These are phyloP conservation scores for Drosophila quinaria DNA, from an alignment of 2,888 invertebrate species.

Conservation along the genomic window DNA sequence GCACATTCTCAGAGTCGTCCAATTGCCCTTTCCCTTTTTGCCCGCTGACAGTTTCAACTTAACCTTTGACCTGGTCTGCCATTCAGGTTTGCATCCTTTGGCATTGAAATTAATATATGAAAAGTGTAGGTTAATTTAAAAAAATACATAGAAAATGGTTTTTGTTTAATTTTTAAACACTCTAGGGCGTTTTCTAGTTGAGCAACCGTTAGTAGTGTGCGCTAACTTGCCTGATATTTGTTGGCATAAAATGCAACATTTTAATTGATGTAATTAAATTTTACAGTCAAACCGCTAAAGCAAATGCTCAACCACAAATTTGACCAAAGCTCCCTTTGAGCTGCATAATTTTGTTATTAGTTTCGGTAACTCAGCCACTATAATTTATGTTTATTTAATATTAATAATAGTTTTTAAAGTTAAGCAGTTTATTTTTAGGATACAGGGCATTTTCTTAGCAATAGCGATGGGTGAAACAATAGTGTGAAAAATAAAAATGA, in stretches of 20 bases:
- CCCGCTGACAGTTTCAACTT: constrained; percentile 50
- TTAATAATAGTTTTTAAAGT: neutral
- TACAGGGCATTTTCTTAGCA: constrained; percentile 4
- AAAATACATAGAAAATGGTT: neutral
- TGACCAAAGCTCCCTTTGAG: neutral
- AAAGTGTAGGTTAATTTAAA: neutral
- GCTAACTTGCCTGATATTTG: neutral
- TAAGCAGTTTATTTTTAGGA: neutral
- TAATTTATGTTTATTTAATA: neutral
- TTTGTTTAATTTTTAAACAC: neutral
- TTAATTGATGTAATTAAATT: constrained; percentile 1
- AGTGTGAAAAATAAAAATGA: constrained; percentile 27
- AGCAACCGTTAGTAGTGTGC: neutral
- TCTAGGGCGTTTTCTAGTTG: neutral
- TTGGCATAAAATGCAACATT: neutral
- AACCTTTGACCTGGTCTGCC: constrained; percentile 37
- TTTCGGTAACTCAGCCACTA: neutral
- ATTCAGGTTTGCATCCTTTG: constrained; percentile 8
- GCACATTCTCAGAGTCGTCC: constrained; percentile 32
- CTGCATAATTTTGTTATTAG: neutral
- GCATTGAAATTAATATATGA: neutral
- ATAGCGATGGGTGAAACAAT: constrained; percentile 5
- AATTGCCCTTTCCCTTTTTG: constrained; percentile 33
- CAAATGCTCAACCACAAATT: neutral
- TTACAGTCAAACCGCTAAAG: neutral